Base-by-base conservation (phyloP, 2,113 vertebrate species). In the Plotosus lineatus region DNA sequence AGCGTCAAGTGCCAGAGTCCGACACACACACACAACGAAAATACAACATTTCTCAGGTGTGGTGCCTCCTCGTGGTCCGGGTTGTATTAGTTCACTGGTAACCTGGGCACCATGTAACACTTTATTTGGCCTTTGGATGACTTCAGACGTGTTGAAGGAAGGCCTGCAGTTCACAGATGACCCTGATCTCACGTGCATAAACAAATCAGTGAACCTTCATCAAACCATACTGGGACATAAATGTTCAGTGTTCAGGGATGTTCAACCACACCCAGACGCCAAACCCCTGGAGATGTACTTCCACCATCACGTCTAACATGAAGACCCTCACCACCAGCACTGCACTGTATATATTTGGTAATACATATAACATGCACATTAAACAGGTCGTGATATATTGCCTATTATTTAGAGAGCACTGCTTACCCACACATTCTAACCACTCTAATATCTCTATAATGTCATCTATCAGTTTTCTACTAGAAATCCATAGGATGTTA, bases 331-430 rank as follows among this genome's bases (percentile, higher is more conserved):
- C 9, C 46, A 81, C 51, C 12, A 36, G 60, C n/a, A 61, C 19
- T 26, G 31, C 75, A 72, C 50, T 21, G 21, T 17, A 75, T 81
- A 78, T 74, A 80, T 83, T 55, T 73, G 3, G 3, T 12, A 7
- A 6, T 48, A 23, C 11, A 17, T 1, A n/a, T n/a, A n/a, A n/a
- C n/a, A n/a, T n/a, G n/a, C n/a, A n/a, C n/a, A n/a, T n/a, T n/a
- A n/a, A n/a, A n/a, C n/a, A n/a, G n/a, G n/a, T 10, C 38, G 19
- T 58, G 36, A 28, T 33, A 56, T 75, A 44, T 17, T 44, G 38
- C 38, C 74, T 28, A n/a, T 44, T 42, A 58, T 26, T 40, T 44
- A 33, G 28, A 36, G 3, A 44, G 73, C 15, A 26, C 23, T 58
- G 36, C 23, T 75, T 40, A 53, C 17, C 53, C 44, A 38, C 38